Base-by-base conservation (phyloP, 2,888 invertebrate genomes). In the Polia nebulosa region DNA sequence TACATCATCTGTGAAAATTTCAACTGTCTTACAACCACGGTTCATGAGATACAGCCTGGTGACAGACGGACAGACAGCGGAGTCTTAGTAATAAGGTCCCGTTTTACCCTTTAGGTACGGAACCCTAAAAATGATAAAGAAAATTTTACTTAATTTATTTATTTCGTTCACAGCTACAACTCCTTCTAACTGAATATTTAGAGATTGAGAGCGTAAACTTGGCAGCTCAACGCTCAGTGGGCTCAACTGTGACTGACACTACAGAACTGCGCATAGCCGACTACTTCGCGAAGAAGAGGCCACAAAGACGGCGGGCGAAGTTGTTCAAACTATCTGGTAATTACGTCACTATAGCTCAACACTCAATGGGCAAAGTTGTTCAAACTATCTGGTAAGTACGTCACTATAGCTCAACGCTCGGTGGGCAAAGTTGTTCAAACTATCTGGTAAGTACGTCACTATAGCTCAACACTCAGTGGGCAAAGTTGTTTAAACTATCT, bases 141-240 rank as follows among this genome's bases (percentile, higher is more conserved):
- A n/a, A n/a, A n/a, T n/a, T n/a, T n/a, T n/a, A n/a, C n/a, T n/a
- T n/a, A 27, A 27, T 8, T n/a, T 7, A 45, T 3, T n/a, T 68
- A 53, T 91, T 93, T n/a, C n/a, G 1, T 49, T 29, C 11, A 0
- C 89, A 98, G 98, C 90, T 99, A 53, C 98, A 99, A 93, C 96
- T 98, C 8, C 95, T 99, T 13, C 93, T 99, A 39, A 97, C 97
- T 22, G 98, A 98, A 88, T 99, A 99, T 92, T 94, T 99, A 81
- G 98, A 99, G 89, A 97, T 99, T 63, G 97, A 98, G 92, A 98
- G 98, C 90, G 97, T 97, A 78, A 96, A 96, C 32, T 96, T 97
- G 41, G 97, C 97, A 81, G 96, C 93, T 76, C 96, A 92, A 84
- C 96, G 91, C 0, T 76, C 85, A 0, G 71, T 66, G 0, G 77